These are phyloP conservation scores for Calypte anna DNA, from an alignment of 2,113 vertebrate genomes.

Conservation along the genomic window DNA sequence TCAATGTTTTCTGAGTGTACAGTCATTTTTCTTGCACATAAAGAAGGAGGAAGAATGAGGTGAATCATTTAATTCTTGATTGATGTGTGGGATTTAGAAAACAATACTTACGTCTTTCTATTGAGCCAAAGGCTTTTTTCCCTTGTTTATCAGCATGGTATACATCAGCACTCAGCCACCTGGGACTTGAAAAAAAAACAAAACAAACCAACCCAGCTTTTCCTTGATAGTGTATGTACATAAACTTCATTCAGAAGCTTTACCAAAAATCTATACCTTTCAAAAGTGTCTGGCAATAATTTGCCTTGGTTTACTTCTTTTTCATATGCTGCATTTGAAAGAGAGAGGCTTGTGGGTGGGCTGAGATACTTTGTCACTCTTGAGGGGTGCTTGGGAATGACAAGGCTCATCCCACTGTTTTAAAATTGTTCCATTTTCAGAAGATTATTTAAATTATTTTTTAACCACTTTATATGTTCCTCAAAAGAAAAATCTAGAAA, in stretches of 20 bases:
- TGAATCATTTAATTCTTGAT: constrained; percentile 40
- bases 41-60: constrained; percentile 27
- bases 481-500: neutral
- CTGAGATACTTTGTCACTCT: neutral
- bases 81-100: constrained; percentile 13
- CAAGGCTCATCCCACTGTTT: constrained; percentile 11
- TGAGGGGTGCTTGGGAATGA: neutral
- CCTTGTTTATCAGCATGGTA: neutral
- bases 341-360: neutral
- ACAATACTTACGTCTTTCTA: neutral
- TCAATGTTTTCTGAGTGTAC: constrained; percentile 39
- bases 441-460: neutral
- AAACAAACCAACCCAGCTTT: neutral
- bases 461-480: neutral
- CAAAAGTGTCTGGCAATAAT: neutral
- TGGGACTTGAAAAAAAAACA: neutral
- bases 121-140: neutral
- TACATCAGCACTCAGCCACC: neutral
- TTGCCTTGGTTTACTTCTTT: neutral
- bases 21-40: constrained; percentile 39
- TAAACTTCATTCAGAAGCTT: neutral
- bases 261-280: neutral
- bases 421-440: neutral
- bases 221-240: neutral
- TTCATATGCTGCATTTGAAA: neutral